phyloP scores from a whole-genome alignment of 2,888 invertebrate species.

The Digitonthophagus gazella region DNA sequence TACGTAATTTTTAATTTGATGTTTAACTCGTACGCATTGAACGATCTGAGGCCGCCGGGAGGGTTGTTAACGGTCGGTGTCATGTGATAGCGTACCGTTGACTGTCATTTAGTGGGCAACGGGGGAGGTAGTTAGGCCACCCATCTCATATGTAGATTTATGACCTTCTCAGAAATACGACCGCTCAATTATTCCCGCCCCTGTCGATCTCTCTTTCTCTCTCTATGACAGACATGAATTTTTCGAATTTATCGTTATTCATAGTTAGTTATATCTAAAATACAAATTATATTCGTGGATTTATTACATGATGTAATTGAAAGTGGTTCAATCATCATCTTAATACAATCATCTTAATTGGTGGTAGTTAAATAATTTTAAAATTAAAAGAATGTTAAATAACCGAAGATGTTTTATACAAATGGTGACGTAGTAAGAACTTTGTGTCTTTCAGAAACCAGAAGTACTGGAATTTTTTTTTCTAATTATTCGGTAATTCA shows the following conservation, averaged over 20 bases:
- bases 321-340: no score
- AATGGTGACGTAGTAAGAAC: no score
- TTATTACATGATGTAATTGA: background rate
- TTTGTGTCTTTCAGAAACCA: no score
- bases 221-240: background rate
- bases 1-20: background rate
- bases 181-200: constrained; percentile 37
- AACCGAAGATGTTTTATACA: no score
- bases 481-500: no score
- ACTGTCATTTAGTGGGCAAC: constrained; percentile 51
- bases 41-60: constrained; percentile 16
- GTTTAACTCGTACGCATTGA: background rate
- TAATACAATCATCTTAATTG: no score
- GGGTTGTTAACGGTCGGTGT: constrained; percentile 40
- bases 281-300: background rate
- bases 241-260: background rate
- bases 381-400: no score
- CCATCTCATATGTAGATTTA: constrained; percentile 49
- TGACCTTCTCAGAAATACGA: constrained; percentile 45
- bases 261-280: background rate
- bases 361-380: no score
- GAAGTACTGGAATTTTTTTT: no score
- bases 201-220: constrained; percentile 3
- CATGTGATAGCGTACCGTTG: constrained; percentile 47
- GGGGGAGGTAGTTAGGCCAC: constrained; percentile 52